A percentile compares a stretch with the other conserved stretches of the same genome.
These are phyloP conservation scores for Psittacula cyanocephala DNA, from an alignment of 2,113 vertebrate species.

Conservation along the genomic window DNA sequence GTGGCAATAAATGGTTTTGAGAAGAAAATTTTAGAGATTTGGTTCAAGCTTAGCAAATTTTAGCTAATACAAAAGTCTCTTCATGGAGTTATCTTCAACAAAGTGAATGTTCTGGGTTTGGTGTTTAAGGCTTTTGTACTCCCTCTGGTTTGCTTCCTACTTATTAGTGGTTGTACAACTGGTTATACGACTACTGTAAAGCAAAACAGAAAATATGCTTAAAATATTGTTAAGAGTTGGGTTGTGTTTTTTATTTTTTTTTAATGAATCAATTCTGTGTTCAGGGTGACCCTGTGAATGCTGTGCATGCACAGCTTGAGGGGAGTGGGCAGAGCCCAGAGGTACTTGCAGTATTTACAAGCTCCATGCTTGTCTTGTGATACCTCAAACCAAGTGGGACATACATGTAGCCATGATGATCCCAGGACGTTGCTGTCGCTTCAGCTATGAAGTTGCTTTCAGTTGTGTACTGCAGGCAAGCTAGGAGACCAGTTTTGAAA, in stretches of 20 bases:
- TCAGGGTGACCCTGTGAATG: neutral
- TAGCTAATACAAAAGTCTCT: neutral
- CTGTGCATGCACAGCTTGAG: neutral
- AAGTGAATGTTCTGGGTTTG: neutral
- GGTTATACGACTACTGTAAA: neutral
- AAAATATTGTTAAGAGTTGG: neutral
- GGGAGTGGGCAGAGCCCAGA: neutral
- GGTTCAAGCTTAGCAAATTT: neutral
- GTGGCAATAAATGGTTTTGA: neutral
- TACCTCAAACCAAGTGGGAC: fast-evolving
- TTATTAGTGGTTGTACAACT: neutral
- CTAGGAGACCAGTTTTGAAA: neutral
- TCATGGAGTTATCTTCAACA: neutral
- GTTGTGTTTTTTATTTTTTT: neutral
- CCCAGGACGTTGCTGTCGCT: neutral
- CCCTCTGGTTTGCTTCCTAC: neutral
- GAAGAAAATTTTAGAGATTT: neutral
- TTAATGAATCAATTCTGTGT: neutral
- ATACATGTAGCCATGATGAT: neutral
- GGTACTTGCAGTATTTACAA: neutral
- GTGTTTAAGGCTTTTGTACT: neutral
- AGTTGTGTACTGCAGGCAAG: neutral
- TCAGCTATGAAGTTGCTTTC: neutral
- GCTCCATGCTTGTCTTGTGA: neutral
- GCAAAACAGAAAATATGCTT: neutral